Evolutionary conservation across 1,140 invertebrate species (phyloP).

Genomic region (Lordiphosa clarofinis): DNA sequence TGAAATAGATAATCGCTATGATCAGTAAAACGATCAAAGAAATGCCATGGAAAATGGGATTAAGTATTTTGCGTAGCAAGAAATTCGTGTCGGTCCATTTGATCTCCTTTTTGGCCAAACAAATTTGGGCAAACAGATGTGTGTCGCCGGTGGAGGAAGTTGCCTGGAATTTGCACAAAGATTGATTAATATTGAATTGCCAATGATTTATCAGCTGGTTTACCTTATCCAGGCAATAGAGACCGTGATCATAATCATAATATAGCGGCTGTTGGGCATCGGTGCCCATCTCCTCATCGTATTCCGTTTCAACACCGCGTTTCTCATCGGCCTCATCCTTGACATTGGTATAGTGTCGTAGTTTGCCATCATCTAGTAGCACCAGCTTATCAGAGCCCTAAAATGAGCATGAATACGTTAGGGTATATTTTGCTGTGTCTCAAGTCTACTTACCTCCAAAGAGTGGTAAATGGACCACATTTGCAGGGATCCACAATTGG

Average conservation of each 20-base stretch:
- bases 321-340: constrained; percentile 77
- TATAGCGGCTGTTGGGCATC: constrained; percentile 80
- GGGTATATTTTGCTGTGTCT: no score
- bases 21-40: constrained; percentile 86
- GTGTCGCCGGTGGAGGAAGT: constrained; percentile 49
- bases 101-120: constrained; percentile 84
- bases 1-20: constrained; percentile 90
- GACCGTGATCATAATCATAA: constrained; percentile 86
- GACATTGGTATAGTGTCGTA: constrained; percentile 85
- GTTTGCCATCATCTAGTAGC: constrained; percentile 84
- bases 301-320: constrained; percentile 58
- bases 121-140: constrained; percentile 86
- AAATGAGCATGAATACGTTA: no score
- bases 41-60: constrained; percentile 87
- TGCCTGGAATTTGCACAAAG: constrained; percentile 11
- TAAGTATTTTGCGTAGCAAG: constrained; percentile 86
- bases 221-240: constrained; percentile 90
- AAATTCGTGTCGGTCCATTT: constrained; percentile 87
- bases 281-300: constrained; percentile 68
- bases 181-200: no score
- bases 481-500: constrained; percentile 86
- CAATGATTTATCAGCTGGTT: no score
- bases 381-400: constrained; percentile 82
- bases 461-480: constrained; percentile 87
- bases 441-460: constrained; percentile 62